Evolutionary conservation across 1,140 invertebrate genomes (phyloP).

Genomic region (Heliconius hewitsoni): DNA sequence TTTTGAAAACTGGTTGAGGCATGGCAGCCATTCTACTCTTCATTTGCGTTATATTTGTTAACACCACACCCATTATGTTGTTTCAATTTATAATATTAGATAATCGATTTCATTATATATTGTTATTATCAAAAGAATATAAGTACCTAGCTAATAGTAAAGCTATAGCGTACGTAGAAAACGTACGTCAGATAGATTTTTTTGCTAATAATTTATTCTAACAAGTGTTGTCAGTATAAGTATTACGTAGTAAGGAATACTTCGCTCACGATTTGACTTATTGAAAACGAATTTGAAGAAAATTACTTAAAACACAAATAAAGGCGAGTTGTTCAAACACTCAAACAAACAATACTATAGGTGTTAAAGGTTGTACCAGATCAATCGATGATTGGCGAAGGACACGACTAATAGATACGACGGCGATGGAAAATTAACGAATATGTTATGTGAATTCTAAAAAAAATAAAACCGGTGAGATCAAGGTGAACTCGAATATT

Average conservation of each 20-base stretch:
- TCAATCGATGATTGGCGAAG: conserved; percentile 20
- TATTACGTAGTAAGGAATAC: background rate
- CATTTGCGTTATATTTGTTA: background rate
- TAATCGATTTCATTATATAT: conserved; percentile 7
- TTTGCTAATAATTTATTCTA: conserved; percentile 1
- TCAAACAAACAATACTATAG: conserved; percentile 17
- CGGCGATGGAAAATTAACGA: conserved; percentile 27
- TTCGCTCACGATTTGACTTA: conserved; percentile 20
- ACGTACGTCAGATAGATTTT: background rate
- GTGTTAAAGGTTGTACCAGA: conserved; percentile 21
- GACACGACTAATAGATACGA: conserved; percentile 17
- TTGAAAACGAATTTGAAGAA: conserved; percentile 24
- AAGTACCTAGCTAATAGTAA: too few species aligned
- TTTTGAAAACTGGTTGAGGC: conserved; percentile 39
- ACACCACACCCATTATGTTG: conserved; percentile 34
- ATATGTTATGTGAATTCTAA: conserved; percentile 18
- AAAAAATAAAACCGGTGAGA: conserved; percentile 50
- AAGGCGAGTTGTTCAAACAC: conserved; percentile 6
- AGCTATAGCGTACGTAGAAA: too few species aligned
- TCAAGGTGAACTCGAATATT: conserved; percentile 61
- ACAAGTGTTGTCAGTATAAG: background rate
- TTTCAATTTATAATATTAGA: conserved; percentile 6
- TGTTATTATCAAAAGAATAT: too few species aligned
- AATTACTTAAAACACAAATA: conserved; percentile 19
- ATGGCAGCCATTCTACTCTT: conserved; percentile 34